Conservation (phyloP, 1,140 invertebrate genomes). For the Condylostylus longicornis region DNA sequence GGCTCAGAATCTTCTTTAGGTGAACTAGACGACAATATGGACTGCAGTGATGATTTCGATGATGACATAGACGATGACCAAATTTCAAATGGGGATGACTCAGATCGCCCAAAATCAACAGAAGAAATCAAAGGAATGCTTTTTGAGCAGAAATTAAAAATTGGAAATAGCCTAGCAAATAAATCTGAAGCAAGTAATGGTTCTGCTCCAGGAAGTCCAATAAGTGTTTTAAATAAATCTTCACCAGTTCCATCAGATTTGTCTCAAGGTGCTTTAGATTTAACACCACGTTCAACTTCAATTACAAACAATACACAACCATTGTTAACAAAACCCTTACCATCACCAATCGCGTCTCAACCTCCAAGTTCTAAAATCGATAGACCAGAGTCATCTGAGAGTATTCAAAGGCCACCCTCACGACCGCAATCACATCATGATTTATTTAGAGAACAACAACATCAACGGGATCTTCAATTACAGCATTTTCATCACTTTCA, state of each 20-base stretch:
- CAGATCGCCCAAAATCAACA: conserved; percentile 19
- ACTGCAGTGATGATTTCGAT: conserved; percentile 37
- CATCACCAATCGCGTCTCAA: conserved; percentile 6
- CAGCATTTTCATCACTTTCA: conserved; percentile 13
- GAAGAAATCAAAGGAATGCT: conserved; percentile 27
- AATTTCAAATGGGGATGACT: conserved; percentile 20
- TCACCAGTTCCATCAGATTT: conserved; percentile 34
- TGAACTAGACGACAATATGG: conserved; percentile 45
- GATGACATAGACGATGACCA: conserved; percentile 25
- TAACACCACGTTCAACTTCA: conserved; percentile 36
- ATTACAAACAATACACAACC: conserved; percentile 1
- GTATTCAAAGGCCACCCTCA: neutral
- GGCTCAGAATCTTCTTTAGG: conserved; percentile 38
- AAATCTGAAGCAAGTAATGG: conserved; percentile 19
- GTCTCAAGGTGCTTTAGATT: conserved; percentile 40
- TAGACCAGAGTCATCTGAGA: conserved; percentile 9
- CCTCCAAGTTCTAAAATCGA: conserved; percentile 5
- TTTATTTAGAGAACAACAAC: conserved; percentile 27
- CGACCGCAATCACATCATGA: conserved; percentile 25
- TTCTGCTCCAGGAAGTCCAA: conserved; percentile 23
- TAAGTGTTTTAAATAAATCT: conserved; percentile 7
- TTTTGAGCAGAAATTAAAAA: conserved; percentile 27
- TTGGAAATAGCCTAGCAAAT: conserved; percentile 21
- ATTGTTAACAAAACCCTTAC: conserved; percentile 9
- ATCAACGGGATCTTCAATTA: conserved; percentile 21